These are phyloP conservation scores for Microcebus griseorufus DNA, from an alignment of 2,113 vertebrate genomes.

Conservation along the genomic window DNA sequence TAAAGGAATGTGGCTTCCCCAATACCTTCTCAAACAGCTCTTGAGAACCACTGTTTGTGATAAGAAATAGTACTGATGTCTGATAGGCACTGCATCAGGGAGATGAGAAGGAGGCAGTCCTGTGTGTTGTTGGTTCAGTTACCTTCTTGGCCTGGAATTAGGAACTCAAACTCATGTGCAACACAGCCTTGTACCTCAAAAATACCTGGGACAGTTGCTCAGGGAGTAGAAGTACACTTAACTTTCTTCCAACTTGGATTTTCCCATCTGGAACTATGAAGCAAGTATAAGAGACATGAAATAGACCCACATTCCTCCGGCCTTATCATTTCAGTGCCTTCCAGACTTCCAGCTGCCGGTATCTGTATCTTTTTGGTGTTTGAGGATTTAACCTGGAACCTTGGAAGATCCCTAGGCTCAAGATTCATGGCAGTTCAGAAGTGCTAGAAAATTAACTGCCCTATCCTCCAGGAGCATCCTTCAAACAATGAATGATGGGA, in stretches of 20 bases:
- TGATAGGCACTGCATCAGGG: neutral
- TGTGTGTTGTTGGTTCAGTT: neutral
- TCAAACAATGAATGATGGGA: neutral
- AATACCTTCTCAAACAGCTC: neutral
- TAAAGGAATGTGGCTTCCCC: neutral
- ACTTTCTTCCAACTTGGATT: neutral
- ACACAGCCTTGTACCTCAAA: neutral
- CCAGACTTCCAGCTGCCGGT: neutral
- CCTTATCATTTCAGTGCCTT: neutral
- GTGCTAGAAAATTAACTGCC: neutral
- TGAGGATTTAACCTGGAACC: neutral
- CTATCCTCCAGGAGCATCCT: neutral
- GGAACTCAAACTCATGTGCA: neutral
- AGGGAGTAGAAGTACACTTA: neutral
- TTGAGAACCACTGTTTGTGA: constrained; percentile 6
- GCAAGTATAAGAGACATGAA: neutral
- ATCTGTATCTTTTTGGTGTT: neutral
- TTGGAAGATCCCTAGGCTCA: neutral
- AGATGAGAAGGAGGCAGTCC: neutral
- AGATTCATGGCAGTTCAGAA: neutral
- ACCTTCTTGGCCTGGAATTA: neutral
- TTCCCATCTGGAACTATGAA: constrained; percentile 27
- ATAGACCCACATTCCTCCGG: neutral
- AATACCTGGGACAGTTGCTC: neutral
- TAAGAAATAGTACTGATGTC: neutral